Conservation (phyloP, 2,888 invertebrate species). For the Sarcophaga subvicina region DNA sequence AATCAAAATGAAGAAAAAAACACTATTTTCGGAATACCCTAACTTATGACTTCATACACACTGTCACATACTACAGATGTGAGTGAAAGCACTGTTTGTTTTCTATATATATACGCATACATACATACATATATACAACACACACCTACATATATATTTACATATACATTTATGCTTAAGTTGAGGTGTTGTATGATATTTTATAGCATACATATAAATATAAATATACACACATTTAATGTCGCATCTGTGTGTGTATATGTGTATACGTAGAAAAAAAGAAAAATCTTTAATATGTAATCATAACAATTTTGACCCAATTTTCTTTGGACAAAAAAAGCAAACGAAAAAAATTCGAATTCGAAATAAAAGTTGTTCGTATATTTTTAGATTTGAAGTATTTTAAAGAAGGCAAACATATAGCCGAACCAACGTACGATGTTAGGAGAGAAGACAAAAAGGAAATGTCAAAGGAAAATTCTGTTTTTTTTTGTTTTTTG, state of each 20-base stretch:
- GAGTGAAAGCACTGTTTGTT: constrained; percentile 20
- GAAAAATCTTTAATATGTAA: constrained; percentile 64
- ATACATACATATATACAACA: neutral
- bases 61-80: constrained; percentile 33
- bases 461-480: constrained; percentile 65
- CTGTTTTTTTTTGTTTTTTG: neutral
- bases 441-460: neutral
- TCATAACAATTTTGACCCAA: constrained; percentile 80
- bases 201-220: too few species aligned
- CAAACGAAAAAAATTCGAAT: neutral
- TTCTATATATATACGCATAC: neutral
- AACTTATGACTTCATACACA: neutral
- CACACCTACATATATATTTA: neutral
- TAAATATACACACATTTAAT: neutral
- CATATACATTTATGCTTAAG: neutral
- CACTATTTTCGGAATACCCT: neutral
- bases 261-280: neutral
- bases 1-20: neutral
- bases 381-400: constrained; percentile 51
- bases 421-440: neutral
- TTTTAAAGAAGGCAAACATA: constrained; percentile 36
- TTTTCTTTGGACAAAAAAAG: constrained; percentile 69
- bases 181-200: too few species aligned
- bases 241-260: neutral
- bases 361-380: constrained; percentile 11